A percentile compares a stretch with the other conserved stretches of the same genome.
phyloP scores from a whole-genome alignment of 2,888 invertebrate genomes.

The Caenorhabditis imperialis region DNA sequence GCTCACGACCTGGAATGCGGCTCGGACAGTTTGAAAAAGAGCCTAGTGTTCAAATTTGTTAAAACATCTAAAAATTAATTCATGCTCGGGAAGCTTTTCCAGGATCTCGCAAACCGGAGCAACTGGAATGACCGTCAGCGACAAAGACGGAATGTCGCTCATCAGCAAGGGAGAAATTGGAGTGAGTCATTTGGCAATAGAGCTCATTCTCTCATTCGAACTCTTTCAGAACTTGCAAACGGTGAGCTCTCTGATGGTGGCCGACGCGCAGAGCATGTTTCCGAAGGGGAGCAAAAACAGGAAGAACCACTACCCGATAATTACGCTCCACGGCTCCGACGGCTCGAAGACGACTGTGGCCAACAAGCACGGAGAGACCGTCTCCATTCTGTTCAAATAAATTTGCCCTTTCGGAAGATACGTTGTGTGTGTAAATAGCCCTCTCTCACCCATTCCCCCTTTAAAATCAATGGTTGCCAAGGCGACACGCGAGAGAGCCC shows the following conservation, averaged over 20 bases:
- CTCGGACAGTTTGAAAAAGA: too few species aligned
- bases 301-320: constrained; percentile 41
- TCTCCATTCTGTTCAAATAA: constrained; percentile 28
- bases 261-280: constrained; percentile 45
- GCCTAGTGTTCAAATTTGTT: too few species aligned
- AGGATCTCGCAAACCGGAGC: constrained; percentile 33
- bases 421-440: too few species aligned
- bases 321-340: constrained; percentile 29
- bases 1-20: too few species aligned
- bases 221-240: constrained; percentile 22
- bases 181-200: constrained; percentile 10
- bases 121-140: constrained; percentile 28
- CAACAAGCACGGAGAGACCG: constrained; percentile 46
- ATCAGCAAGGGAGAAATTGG: constrained; percentile 29
- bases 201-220: too few species aligned
- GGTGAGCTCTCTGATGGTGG: constrained; percentile 26
- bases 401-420: too few species aligned
- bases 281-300: constrained; percentile 20
- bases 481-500: not conserved
- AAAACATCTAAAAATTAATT: too few species aligned
- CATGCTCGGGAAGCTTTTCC: not conserved
- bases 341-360: constrained; percentile 38
- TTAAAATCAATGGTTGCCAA: not conserved
- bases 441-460: too few species aligned
- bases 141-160: constrained; percentile 27